phyloP scores from a whole-genome alignment of 53 echinoderm and acorn worm genomes.

The Temnopleurus reevesii region DNA sequence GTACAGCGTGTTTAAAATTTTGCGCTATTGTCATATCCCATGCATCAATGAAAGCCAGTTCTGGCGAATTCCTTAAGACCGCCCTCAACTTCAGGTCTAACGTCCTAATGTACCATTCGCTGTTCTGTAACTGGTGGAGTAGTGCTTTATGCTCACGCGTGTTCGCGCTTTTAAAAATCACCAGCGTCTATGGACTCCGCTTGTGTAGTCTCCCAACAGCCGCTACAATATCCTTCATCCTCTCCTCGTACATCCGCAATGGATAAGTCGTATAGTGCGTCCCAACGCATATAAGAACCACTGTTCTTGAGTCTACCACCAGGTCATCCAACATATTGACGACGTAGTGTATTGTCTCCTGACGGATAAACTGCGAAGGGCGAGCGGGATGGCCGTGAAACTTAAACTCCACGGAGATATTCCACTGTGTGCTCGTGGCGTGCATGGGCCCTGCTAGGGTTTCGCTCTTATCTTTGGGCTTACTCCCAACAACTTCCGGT shows the following conservation, averaged over 20 bases:
- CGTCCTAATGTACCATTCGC: slow-evolving; percentile 54
- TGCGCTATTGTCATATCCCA: slow-evolving; percentile 69
- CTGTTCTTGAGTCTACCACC: slow-evolving; percentile 24
- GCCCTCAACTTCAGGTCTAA: slow-evolving; percentile 61
- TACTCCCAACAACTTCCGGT: neutral
- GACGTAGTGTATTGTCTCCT: slow-evolving; percentile 40
- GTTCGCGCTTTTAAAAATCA: slow-evolving; percentile 69
- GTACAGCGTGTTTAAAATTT: slow-evolving; percentile 31
- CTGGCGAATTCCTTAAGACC: slow-evolving; percentile 46
- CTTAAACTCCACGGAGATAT: slow-evolving; percentile 47
- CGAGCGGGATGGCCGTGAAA: slow-evolving; percentile 62
- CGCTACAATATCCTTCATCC: slow-evolving; percentile 58
- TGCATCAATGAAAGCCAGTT: slow-evolving; percentile 64
- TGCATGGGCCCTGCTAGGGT: slow-evolving; percentile 25
- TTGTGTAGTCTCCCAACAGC: slow-evolving; percentile 58
- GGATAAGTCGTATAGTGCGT: slow-evolving; percentile 63
- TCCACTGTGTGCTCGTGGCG: neutral
- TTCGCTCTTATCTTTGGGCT: neutral
- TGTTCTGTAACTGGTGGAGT: slow-evolving; percentile 27
- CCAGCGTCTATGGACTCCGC: slow-evolving; percentile 59
- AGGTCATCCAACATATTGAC: slow-evolving; percentile 61
- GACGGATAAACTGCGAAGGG: neutral
- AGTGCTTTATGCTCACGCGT: slow-evolving; percentile 45
- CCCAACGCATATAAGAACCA: slow-evolving; percentile 57
- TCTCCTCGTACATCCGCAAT: slow-evolving; percentile 34